These are phyloP conservation scores for Dendrolimus kikuchii DNA, from an alignment of 1,140 invertebrate genomes.

Conservation along the genomic window DNA sequence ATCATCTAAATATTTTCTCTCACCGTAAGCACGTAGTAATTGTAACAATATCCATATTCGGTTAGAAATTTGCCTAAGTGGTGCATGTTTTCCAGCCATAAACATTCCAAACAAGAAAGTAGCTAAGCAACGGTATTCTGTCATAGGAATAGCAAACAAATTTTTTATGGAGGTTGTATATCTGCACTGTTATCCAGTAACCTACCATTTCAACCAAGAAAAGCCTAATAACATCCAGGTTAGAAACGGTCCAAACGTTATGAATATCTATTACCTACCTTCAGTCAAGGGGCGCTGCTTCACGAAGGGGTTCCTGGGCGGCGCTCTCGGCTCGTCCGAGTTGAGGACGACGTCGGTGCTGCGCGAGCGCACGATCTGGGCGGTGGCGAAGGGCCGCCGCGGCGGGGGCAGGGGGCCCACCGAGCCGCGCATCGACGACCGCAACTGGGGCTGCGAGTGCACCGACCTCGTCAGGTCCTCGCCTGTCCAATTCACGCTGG, in stretches of 20 bases:
- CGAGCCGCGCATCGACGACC: slow-evolving; percentile 28
- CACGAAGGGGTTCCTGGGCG: slow-evolving; percentile 31
- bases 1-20: no score
- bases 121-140: no score
- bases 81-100: no score
- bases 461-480: slow-evolving; percentile 35
- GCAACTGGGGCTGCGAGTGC: slow-evolving; percentile 37
- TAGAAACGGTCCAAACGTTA: no score
- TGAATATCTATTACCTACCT: slow-evolving; percentile 9
- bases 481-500: slow-evolving; percentile 51
- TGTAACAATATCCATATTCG: no score
- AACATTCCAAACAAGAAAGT: no score
- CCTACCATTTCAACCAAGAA: neutral
- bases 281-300: slow-evolving; percentile 33
- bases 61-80: no score
- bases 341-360: slow-evolving; percentile 33
- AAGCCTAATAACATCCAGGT: neutral
- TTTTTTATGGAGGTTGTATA: no score
- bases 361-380: slow-evolving; percentile 37
- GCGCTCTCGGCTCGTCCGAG: slow-evolving; percentile 28
- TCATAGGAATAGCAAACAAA: no score
- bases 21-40: no score
- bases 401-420: slow-evolving; percentile 30
- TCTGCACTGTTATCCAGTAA: no score
- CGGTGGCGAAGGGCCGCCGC: slow-evolving; percentile 23